phyloP scores from a whole-genome alignment of 2,797 vertebrate species.

The Betta splendens region DNA sequence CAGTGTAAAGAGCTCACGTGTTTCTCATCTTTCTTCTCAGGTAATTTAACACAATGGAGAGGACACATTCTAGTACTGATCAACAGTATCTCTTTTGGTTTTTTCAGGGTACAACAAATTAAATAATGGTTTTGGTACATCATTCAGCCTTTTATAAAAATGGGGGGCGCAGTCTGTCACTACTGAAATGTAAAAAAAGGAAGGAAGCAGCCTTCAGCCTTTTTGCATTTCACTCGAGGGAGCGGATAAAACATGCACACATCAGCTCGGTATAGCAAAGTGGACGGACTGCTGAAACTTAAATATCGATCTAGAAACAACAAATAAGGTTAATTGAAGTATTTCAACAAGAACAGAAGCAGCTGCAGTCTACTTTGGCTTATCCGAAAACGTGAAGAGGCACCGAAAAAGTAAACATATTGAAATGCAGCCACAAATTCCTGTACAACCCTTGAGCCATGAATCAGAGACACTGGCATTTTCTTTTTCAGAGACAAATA shows the following conservation, averaged over 20 bases:
- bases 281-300: constrained; percentile 74
- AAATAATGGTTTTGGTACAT: constrained; percentile 61
- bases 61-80: constrained; percentile 47
- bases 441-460: constrained; percentile 71
- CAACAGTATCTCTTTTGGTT: constrained; percentile 56
- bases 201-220: constrained; percentile 50
- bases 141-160: constrained; percentile 41
- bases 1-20: constrained; percentile 61
- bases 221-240: constrained; percentile 43
- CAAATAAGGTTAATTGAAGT: constrained; percentile 61
- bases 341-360: constrained; percentile 63
- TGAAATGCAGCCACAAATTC: constrained; percentile 67
- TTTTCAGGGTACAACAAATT: constrained; percentile 43
- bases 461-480: constrained; percentile 40
- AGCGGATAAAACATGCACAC: constrained; percentile 57
- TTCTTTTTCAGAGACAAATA: constrained; percentile 53
- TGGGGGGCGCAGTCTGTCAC: constrained; percentile 46
- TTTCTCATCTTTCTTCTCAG: constrained; percentile 38
- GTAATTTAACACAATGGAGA: constrained; percentile 28
- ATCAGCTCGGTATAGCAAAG: constrained; percentile 66
- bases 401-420: constrained; percentile 76
- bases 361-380: constrained; percentile 86
- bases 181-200: constrained; percentile 58
- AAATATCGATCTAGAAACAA: constrained; percentile 65
- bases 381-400: constrained; percentile 81